Base-by-base conservation (phyloP, 1,140 invertebrate genomes). In the Lordiphosa collinella region DNA sequence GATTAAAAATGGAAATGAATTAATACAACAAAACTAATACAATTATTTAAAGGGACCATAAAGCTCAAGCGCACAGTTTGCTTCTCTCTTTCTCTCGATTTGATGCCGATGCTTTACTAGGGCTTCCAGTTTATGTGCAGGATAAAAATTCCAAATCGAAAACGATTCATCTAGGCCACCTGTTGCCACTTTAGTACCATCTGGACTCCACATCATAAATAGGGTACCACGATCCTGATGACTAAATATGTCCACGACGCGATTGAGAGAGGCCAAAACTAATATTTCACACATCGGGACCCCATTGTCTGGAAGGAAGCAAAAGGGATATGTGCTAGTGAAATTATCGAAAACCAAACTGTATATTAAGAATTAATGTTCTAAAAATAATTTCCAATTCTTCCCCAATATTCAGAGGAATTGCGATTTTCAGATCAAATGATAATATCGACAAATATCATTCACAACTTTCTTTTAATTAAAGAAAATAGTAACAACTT, bases 131-230 rank as follows among this genome's bases (percentile, higher is more conserved):
- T 55, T 56, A 31, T 70, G 38, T 5, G 37, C 29, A 10, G 86
- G 58, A 35, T 58, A 67, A 29, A 87, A 88, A 37, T 80, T 86
- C 87, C 87, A 88, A 11, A 88, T 49, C 4, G 80, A 76, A 10
- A 88, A 66, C 3, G 87, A 80, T 16, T 87, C 80, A 35, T 88
- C 87, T 1, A 80, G 40, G 8, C 85, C 80, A 25, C 68, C 73
- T 1, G 80, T 84, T 4, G 87, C 76, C n/a, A 88, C 49, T 36
- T 55, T 75, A 1, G 69, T 86, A 1, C 87, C 87, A 74, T 88
- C 76, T 2, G 87, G 78, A 55, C 65, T 87, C 76, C 76, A 88
- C 67, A 88, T 75, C 34, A 88, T 52, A 34, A 87, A 88, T 2
- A 82, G n/a, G 2, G 71, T 63, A n/a, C 80, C 75, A 16, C 60